Conservation (phyloP, 1,140 invertebrate genomes). For the Drosophila nigrodunni region DNA sequence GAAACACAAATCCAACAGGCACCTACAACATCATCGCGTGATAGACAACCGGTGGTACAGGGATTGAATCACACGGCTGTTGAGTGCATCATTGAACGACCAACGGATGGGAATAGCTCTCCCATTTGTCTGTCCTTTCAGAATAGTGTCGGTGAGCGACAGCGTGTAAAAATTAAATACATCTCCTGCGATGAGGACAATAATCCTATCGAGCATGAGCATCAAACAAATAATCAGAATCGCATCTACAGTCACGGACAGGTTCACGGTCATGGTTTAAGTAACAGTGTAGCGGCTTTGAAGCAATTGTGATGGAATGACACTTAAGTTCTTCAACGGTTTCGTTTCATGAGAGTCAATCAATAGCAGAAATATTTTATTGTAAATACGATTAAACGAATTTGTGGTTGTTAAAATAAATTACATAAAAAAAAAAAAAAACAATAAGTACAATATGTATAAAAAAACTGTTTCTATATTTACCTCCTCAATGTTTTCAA, state of each 20-base stretch:
- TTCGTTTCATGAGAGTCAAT: slow-evolving; percentile 23
- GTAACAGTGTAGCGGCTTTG: slow-evolving; percentile 9
- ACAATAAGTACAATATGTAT: too few species aligned
- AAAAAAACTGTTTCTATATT: not conserved
- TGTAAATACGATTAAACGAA: slow-evolving; percentile 51
- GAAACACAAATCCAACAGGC: slow-evolving; percentile 81
- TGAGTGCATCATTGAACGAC: slow-evolving; percentile 67
- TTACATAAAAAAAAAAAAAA: too few species aligned
- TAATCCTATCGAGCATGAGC: slow-evolving; percentile 70
- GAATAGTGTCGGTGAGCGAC: slow-evolving; percentile 66
- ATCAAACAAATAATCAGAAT: not conserved
- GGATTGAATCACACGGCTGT: slow-evolving; percentile 45
- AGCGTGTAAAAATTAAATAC: slow-evolving; percentile 77
- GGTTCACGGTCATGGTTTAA: not conserved
- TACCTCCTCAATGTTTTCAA: slow-evolving; percentile 4
- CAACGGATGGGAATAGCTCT: slow-evolving; percentile 61
- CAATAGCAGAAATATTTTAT: slow-evolving; percentile 7
- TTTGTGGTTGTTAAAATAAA: slow-evolving; percentile 55
- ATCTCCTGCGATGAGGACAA: slow-evolving; percentile 83
- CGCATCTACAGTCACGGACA: not conserved
- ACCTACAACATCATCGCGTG: slow-evolving; percentile 53
- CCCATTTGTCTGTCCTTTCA: slow-evolving; percentile 75
- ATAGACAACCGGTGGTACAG: slow-evolving; percentile 39
- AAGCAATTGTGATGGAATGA: slow-evolving; percentile 32
- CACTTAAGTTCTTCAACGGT: slow-evolving; percentile 14